Evolutionary conservation across 2,113 vertebrate genomes (phyloP).

Genomic region (Rhodinocichla rosea): DNA sequence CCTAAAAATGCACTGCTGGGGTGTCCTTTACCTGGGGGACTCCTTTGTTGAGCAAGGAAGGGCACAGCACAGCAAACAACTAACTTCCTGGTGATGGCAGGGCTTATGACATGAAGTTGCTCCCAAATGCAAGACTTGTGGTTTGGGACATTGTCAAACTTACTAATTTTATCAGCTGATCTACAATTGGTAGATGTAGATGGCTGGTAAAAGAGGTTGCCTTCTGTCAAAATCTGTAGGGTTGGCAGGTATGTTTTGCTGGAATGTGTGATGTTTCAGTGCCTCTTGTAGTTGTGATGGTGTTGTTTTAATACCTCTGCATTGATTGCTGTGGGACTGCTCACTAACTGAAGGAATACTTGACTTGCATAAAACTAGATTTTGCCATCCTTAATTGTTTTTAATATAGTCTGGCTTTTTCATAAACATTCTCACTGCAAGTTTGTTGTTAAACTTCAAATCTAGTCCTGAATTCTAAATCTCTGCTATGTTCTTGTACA

Average conservation of each 20-base stretch:
- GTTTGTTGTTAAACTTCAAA: not conserved
- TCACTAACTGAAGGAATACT: conserved; percentile 25
- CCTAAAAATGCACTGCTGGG: not conserved
- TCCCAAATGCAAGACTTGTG: not conserved
- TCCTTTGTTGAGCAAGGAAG: not conserved
- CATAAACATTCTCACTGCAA: not conserved
- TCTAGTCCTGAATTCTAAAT: not conserved
- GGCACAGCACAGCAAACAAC: not conserved
- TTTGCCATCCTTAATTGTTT: conserved; percentile 46
- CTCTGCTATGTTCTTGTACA: not conserved
- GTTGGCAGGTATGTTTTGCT: not conserved
- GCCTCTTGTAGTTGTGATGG: not conserved
- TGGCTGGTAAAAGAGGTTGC: not conserved
- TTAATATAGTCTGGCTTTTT: conserved; percentile 39
- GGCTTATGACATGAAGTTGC: not conserved
- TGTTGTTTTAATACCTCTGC: not conserved
- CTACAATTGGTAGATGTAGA: not conserved
- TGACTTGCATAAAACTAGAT: conserved; percentile 3
- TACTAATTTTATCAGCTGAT: not conserved
- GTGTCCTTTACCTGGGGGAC: not conserved
- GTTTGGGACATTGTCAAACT: not conserved
- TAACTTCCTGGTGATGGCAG: not conserved
- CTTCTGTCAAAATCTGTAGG: not conserved
- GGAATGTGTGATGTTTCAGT: not conserved
- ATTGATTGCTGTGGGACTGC: conserved; percentile 49